Evolutionary conservation across 2,113 vertebrate genomes (phyloP), one percentile per base, ranked within the genome.

Genomic region (Pluvialis apricaria): DNA sequence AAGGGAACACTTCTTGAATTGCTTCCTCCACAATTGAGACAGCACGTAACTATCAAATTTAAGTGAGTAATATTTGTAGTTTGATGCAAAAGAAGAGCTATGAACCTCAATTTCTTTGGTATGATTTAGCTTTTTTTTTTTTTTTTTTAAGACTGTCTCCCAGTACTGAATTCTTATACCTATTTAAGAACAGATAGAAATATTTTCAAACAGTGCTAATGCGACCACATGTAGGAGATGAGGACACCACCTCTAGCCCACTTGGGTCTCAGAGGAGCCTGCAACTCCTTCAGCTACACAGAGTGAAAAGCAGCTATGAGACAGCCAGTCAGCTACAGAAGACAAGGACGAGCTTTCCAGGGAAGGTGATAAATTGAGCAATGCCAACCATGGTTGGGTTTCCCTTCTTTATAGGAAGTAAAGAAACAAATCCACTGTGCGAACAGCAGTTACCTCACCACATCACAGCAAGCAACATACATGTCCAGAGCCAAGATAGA

Each of bases 391-490:
- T 6, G 9, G 15, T 45, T 22, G 29, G 11, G 13, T 24, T 68
- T 69, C 15, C 26, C n/a, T 71, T 54, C 47, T 45, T 49, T 19
- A 57, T 0, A 24, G 40, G 31, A 21, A 76, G 5, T 38, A 62
- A 88, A 54, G 21, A 68, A 75, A 34, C 9, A 71, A 75, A 76
- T 25, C 25, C 16, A 44, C 4, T 0, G 18, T 10, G 20, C 32
- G 17, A 82, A 55, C 9, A 69, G 52, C 54, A 61, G 45, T 34
- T 65, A 11, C 49, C 25, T 81, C 13, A 42, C 15, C 29, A 51
- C 66, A 45, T 1, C 22, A 8, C 47, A 82, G 44, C 13, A 47
- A 72, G 15, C 0, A 0, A 31, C 15, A 32, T 5, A 19, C 15
- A 40, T 15, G 26, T 19, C 3, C 42, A 51, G 38, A 34, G 55